A percentile compares a stretch with the other conserved stretches of the same genome.
Evolutionary conservation across 2,113 vertebrate genomes (phyloP).

Genomic region (Halichoeres trimaculatus): DNA sequence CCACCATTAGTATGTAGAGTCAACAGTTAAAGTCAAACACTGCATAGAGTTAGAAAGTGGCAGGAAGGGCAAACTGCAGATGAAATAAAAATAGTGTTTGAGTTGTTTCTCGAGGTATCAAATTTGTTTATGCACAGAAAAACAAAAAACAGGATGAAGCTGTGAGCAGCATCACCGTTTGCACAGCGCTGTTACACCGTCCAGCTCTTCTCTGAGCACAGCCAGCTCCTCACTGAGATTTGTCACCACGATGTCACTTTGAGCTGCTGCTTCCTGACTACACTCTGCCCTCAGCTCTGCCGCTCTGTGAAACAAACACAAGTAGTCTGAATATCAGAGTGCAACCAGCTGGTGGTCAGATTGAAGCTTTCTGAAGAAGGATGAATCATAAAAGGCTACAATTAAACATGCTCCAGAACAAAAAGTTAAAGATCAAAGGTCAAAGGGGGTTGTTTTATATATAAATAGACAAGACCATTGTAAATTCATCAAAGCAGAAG

Average conservation of each 20-base stretch:
- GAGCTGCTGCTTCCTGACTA: conserved; percentile 83
- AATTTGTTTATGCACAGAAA: not conserved
- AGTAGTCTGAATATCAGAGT: not conserved
- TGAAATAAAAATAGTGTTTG: no score
- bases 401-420: not conserved
- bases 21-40: not conserved
- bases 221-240: conserved; percentile 86
- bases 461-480: not conserved
- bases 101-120: no score
- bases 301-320: conserved; percentile 77
- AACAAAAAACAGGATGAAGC: not conserved
- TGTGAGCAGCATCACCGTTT: conserved; percentile 83
- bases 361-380: not conserved
- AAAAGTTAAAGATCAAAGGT: not conserved
- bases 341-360: not conserved
- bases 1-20: not conserved
- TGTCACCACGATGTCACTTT: conserved; percentile 84
- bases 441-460: not conserved
- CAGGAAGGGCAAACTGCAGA: no score
- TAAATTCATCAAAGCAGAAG: not conserved
- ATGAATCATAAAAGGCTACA: not conserved
- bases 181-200: conserved; percentile 80
- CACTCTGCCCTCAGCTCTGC: conserved; percentile 86
- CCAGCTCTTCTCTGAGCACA: conserved; percentile 84
- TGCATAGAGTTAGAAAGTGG: no score